Evolutionary conservation across 2,888 invertebrate species (phyloP), one percentile per base, ranked within the genome.

Genomic region (Rhagophthalmus giganteus): DNA sequence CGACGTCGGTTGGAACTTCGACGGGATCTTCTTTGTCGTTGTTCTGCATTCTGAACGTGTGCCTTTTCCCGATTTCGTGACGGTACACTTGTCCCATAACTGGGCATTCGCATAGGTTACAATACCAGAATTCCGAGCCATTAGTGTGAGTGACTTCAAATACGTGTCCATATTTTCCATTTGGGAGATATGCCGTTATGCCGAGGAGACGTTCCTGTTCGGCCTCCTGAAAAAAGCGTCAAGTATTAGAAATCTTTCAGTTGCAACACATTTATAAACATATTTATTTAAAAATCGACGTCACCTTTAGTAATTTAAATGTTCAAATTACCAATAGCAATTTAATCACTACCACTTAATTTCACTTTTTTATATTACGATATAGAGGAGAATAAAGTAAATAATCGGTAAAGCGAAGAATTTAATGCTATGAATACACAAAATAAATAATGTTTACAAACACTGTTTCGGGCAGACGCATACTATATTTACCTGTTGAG

Each of bases 41-140:
- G 4, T 44, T 45, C 15, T 47, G 54, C 58, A 71, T 51, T 35
- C 66, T 71, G 24, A 26, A 57, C 11, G 59, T 58, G 48, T 75
- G 74, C n/a, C 73, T 57, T 50, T 69, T 69, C 6, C 75, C 75
- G 34, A 66, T 59, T 52, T 74, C 74, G 48, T 75, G 75, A 38
- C 73, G 70, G 46, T 71, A 74, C 6, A 74, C 67, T 13, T 70
- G 62, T 1, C 74, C 74, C 70, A 74, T 73, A 45, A 75, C 68
- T 1, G 73, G 73, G 34, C 74, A 74, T 27, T 71, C 66, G 55
- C 75, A 75, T 2, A 73, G 62, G 46, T 69, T 71, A 53, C 74
- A 75, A 55, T 69, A 73, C 74, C 74, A 74, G 32, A 68, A 66
- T 35, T 72, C 70, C 1, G 66, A 55, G 2, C 74, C 72, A 57